phyloP scores from a whole-genome alignment of 2,113 vertebrate genomes.

The Onychostoma macrolepis region DNA sequence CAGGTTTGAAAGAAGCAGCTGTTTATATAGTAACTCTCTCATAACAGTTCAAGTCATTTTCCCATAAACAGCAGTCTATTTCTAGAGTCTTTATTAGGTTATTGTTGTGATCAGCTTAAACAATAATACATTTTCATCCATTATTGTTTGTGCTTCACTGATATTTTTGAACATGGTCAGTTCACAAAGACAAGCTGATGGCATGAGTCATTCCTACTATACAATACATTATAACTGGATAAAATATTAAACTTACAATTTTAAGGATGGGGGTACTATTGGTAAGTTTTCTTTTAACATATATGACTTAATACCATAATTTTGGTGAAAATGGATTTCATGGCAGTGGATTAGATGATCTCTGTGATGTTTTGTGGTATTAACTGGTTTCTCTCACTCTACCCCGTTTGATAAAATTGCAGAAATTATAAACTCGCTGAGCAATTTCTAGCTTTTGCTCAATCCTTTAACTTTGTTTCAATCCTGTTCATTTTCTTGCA shows the following conservation, averaged over 20 bases:
- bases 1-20: background rate
- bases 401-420: background rate
- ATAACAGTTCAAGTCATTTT: background rate
- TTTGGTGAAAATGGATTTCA: background rate
- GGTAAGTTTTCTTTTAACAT: background rate
- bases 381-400: background rate
- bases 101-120: background rate
- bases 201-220: background rate
- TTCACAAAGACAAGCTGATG: conserved; percentile 11
- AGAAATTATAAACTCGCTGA: background rate
- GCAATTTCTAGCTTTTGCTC: background rate
- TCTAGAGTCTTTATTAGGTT: background rate
- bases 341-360: background rate
- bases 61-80: background rate
- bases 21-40: background rate
- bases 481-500: background rate
- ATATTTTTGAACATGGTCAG: background rate
- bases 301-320: background rate
- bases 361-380: background rate
- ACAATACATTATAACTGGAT: too few relatives aligned
- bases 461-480: background rate
- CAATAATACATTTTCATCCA: background rate
- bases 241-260: background rate
- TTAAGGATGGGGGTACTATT: background rate
- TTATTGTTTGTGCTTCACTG: background rate